Conservation (phyloP, 2,113 vertebrate species). For the Amblyornis subalaris region DNA sequence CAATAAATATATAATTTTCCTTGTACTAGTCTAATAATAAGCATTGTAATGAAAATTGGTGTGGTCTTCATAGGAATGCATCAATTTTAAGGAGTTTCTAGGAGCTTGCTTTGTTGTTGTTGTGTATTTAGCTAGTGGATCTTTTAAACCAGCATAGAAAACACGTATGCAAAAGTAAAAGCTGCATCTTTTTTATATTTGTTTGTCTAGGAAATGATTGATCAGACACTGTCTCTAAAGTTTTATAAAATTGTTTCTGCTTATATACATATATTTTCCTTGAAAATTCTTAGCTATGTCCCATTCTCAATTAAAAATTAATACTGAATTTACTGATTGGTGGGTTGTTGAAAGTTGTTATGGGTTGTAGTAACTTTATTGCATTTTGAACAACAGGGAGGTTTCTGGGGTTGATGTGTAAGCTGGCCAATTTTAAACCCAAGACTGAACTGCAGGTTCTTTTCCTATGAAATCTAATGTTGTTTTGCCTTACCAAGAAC, state of each 20-base stretch:
- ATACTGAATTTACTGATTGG: not conserved
- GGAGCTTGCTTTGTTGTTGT: not conserved
- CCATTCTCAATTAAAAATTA: not conserved
- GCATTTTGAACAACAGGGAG: not conserved
- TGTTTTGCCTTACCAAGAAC: not conserved
- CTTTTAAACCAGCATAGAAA: not conserved
- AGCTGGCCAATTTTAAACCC: not conserved
- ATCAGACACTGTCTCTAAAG: not conserved
- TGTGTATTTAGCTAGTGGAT: not conserved
- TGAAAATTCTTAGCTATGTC: not conserved
- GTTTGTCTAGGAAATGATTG: not conserved
- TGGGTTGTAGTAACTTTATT: not conserved
- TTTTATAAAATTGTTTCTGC: not conserved
- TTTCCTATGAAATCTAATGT: not conserved
- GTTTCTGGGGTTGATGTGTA: not conserved
- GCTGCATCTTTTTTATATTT: not conserved
- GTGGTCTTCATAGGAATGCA: not conserved
- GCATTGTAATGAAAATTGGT: not conserved
- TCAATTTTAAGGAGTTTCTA: not conserved
- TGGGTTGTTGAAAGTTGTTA: not conserved
- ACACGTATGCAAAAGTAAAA: not conserved
- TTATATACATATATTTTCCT: not conserved
- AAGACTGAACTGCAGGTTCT: not conserved
- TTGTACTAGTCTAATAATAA: not conserved
- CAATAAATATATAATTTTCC: not conserved